Evolutionary conservation across 2,888 invertebrate species (phyloP).

Genomic region (Thymelicus acteon): DNA sequence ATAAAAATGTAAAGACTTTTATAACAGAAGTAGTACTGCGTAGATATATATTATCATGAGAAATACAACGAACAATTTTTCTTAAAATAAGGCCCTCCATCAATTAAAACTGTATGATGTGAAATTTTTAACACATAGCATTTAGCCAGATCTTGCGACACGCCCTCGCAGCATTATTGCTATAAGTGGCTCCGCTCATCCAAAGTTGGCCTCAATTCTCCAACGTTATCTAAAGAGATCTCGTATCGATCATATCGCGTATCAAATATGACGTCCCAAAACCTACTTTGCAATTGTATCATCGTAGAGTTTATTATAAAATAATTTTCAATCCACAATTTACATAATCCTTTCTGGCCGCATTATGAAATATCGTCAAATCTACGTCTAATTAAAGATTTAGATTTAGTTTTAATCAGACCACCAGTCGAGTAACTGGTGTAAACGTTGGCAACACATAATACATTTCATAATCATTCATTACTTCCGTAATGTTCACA

Average conservation of each 20-base stretch:
- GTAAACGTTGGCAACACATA: constrained; percentile 31
- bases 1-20: too few species aligned
- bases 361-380: constrained; percentile 33
- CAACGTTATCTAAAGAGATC: constrained; percentile 67
- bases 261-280: constrained; percentile 60
- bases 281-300: constrained; percentile 52
- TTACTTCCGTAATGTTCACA: constrained; percentile 34
- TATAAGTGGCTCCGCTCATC: constrained; percentile 51
- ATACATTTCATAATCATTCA: constrained; percentile 35
- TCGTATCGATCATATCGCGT: constrained; percentile 58
- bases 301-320: constrained; percentile 36
- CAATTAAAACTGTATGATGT: constrained; percentile 37
- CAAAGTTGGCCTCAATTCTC: constrained; percentile 60
- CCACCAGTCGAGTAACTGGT: constrained; percentile 27
- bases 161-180: constrained; percentile 41
- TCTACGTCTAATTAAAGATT: constrained; percentile 36
- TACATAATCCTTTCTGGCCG: constrained; percentile 29
- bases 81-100: constrained; percentile 3
- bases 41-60: too few species aligned
- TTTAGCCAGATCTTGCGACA: constrained; percentile 43
- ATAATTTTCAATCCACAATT: constrained; percentile 28
- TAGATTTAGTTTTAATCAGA: constrained; percentile 37
- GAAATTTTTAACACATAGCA: constrained; percentile 30
- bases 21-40: too few species aligned
- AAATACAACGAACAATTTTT: too few species aligned